Percentiles rank a stretch among this genome's conserved stretches.
Conservation (phyloP, 1,140 invertebrate genomes). For the Centruroides vittatus region DNA sequence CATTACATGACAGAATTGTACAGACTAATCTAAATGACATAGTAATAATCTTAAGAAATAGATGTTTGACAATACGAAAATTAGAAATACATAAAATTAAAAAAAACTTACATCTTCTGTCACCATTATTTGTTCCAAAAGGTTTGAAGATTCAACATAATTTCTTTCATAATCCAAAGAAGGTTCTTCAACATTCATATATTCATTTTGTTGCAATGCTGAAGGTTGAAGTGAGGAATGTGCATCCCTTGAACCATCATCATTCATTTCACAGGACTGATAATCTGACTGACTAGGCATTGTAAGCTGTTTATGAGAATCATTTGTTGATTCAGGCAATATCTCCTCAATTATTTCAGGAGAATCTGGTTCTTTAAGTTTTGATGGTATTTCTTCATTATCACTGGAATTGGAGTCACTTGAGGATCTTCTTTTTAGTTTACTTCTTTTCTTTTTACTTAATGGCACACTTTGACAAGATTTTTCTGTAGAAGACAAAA, state of each 20-base stretch:
- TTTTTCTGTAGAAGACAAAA: not conserved
- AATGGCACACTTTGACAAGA: not conserved
- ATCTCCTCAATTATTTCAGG: not conserved
- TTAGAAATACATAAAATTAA: too few species aligned
- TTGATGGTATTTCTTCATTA: not conserved
- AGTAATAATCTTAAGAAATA: too few species aligned
- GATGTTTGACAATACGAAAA: too few species aligned
- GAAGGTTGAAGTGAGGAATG: not conserved
- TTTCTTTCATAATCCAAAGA: not conserved
- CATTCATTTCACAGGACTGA: not conserved
- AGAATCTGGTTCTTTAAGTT: not conserved
- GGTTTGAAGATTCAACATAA: conserved; percentile 1
- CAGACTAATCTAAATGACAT: too few species aligned
- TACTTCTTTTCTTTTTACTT: not conserved
- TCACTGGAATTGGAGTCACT: not conserved
- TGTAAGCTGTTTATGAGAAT: not conserved
- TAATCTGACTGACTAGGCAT: not conserved
- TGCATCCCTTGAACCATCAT: not conserved
- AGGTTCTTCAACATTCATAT: not conserved
- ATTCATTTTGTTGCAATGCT: not conserved
- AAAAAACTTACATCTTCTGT: not conserved
- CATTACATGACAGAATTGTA: too few species aligned
- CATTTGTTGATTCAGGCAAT: not conserved
- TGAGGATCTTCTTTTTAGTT: not conserved
- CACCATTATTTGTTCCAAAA: conserved; percentile 2